A percentile compares a stretch with the other conserved stretches of the same genome.
These are phyloP conservation scores for Pseudorectes ferrugineus DNA, from an alignment of 2,113 vertebrate species.

Conservation along the genomic window DNA sequence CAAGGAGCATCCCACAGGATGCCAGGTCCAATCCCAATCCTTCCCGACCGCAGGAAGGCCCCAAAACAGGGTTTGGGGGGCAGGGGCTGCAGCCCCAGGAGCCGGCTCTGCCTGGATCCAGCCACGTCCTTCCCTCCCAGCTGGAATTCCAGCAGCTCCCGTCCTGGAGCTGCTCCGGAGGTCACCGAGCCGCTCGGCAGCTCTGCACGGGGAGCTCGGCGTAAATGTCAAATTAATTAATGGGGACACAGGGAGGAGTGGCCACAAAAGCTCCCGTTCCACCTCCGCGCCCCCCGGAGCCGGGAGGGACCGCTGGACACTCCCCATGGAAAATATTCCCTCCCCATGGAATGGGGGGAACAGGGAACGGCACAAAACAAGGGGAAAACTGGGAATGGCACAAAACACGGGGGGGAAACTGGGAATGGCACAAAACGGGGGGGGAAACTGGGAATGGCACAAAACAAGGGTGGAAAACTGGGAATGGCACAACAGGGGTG, in stretches of 20 bases:
- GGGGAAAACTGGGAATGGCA: not conserved
- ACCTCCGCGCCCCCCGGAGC: not conserved
- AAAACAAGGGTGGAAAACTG: not conserved
- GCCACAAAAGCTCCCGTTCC: not conserved
- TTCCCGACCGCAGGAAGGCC: not conserved
- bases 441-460: not conserved
- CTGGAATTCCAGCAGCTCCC: not conserved
- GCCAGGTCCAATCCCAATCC: rapidly evolving
- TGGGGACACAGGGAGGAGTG: not conserved
- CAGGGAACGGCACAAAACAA: not conserved
- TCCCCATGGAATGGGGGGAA: rapidly evolving
- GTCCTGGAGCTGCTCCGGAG: not conserved
- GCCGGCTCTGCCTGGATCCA: not conserved
- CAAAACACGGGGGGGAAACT: rapidly evolving
- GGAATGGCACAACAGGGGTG: not conserved
- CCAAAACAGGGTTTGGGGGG: rapidly evolving
- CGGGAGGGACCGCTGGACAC: rapidly evolving
- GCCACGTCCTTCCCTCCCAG: not conserved
- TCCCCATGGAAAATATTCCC: rapidly evolving
- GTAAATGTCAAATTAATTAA: constrained; percentile 7
- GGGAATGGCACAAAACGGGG: not conserved
- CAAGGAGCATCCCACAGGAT: not conserved
- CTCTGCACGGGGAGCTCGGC: not conserved
- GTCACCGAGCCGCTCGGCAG: not conserved
- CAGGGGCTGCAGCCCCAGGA: not conserved